phyloP scores from a whole-genome alignment of 1,140 invertebrate genomes.

The Cydia amplana region DNA sequence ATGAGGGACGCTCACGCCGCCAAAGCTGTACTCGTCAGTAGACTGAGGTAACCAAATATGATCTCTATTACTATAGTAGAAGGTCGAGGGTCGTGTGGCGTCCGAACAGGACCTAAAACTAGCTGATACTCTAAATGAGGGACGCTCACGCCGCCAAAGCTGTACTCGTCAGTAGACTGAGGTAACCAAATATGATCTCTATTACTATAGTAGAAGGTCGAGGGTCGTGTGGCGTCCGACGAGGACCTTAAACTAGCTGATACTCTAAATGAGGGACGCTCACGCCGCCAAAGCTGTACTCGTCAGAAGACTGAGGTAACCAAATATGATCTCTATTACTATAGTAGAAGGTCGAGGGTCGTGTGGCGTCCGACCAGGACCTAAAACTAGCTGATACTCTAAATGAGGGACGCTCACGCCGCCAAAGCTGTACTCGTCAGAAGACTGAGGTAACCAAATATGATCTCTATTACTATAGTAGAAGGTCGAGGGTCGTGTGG shows the following conservation, averaged over 20 bases:
- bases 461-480: constrained; percentile 65
- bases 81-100: constrained; percentile 96
- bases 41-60: constrained; percentile 82
- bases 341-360: constrained; percentile 93
- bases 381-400: constrained; percentile 98
- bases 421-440: constrained; percentile 95
- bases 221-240: constrained; percentile 97
- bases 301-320: constrained; percentile 89
- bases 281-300: constrained; percentile 96
- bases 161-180: constrained; percentile 92
- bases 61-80: constrained; percentile 80
- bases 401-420: constrained; percentile 97
- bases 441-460: constrained; percentile 82
- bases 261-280: constrained; percentile 96
- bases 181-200: constrained; percentile 57
- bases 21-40: constrained; percentile 96
- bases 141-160: constrained; percentile 98
- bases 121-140: constrained; percentile 97
- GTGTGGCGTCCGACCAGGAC: constrained; percentile 98
- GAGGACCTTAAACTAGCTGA: constrained; percentile 99
- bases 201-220: constrained; percentile 88
- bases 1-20: constrained; percentile 96
- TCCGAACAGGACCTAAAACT: constrained; percentile 99
- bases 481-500: constrained; percentile 97
- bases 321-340: constrained; percentile 34